Evolutionary conservation across 2,888 invertebrate genomes (phyloP), one percentile per base, ranked within the genome.

Genomic region (Malthinus flaveolus): DNA sequence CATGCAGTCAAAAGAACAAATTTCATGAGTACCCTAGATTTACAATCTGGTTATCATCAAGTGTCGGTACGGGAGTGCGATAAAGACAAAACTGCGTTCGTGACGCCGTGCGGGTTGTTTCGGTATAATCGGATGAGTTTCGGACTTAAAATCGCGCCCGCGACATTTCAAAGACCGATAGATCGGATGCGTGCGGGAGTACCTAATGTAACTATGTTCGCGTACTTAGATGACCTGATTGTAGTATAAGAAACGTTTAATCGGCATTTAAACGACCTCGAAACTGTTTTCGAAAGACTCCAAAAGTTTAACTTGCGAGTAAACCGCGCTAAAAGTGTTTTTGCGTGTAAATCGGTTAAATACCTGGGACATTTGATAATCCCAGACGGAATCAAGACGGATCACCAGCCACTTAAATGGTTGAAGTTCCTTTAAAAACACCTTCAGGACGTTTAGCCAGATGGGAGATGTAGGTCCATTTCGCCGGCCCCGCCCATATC

Each of bases 21-120:
- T n/a, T n/a, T n/a, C n/a, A n/a, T n/a, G 31, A 10, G 7, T 6
- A 15, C 45, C 7, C 8, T 45, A 1, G 45, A 45, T 10, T n/a
- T 45, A 1, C 15, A 5, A 15, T 13, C 15, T 1, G 45, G 45
- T 7, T 45, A 11, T 54, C 50, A 48, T 9, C 63, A 63, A 54
- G 33, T 66, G 1, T n/a, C 32, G 10, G 61, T 64, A 7, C 34
- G 35, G 9, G 9, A 9, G 7, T 9, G 32, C 1, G 66, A 66
- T 34, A 31, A 37, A 33, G 60, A 59, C 33, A 64, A 67, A 48
- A 65, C 64, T 7, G 59, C 48, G 5, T 63, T 65, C 36, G 55
- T 64, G 12, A 59, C 61, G 79, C 82, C 67, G 8, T 68, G 68
- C 34, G 68, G 69, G 6, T 39, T 55, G 1, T 69, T 56, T 48